These are phyloP conservation scores for Fundulus diaphanus DNA, from an alignment of 2,797 vertebrate species.

Conservation along the genomic window DNA sequence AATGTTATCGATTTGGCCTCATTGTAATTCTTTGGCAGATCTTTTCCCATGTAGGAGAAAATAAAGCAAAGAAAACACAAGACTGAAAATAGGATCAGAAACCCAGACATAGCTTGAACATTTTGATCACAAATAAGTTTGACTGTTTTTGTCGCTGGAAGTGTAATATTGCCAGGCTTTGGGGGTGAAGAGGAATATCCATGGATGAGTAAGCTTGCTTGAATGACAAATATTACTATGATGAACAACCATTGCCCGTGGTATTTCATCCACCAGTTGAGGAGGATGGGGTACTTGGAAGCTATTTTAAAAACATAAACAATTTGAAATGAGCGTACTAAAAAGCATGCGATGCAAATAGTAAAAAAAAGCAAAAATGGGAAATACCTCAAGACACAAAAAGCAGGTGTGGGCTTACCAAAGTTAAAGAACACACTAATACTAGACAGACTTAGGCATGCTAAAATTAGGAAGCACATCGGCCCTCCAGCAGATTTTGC, in stretches of 20 bases:
- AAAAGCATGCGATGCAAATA: slow-evolving; percentile 83
- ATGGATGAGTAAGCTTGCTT: slow-evolving; percentile 61
- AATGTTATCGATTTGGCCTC: slow-evolving; percentile 89
- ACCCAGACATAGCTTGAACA: slow-evolving; percentile 25
- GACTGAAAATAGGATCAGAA: slow-evolving; percentile 17
- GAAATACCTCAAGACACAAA: slow-evolving; percentile 73
- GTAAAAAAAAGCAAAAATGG: slow-evolving; percentile 78
- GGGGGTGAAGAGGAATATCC: slow-evolving; percentile 51
- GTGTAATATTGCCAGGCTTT: slow-evolving; percentile 63
- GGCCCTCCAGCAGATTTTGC: slow-evolving; percentile 86
- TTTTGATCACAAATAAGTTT: slow-evolving; percentile 72
- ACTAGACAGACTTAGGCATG: slow-evolving; percentile 70
- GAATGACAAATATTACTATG: slow-evolving; percentile 46
- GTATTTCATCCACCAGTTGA: slow-evolving; percentile 80
- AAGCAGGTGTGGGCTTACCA: slow-evolving; percentile 67
- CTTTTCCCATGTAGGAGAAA: slow-evolving; percentile 88
- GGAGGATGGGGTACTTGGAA: slow-evolving; percentile 70
- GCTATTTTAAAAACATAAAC: slow-evolving; percentile 88
- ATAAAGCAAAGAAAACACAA: slow-evolving; percentile 74
- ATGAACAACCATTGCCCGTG: slow-evolving; percentile 80
- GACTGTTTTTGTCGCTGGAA: slow-evolving; percentile 61
- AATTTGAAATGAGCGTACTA: slow-evolving; percentile 86
- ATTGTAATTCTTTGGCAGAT: slow-evolving; percentile 89
- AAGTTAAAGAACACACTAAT: slow-evolving; percentile 82
- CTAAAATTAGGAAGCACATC: slow-evolving; percentile 87